Evolutionary conservation across 2,888 invertebrate species (phyloP).

Genomic region (Cataglyphis cursor): DNA sequence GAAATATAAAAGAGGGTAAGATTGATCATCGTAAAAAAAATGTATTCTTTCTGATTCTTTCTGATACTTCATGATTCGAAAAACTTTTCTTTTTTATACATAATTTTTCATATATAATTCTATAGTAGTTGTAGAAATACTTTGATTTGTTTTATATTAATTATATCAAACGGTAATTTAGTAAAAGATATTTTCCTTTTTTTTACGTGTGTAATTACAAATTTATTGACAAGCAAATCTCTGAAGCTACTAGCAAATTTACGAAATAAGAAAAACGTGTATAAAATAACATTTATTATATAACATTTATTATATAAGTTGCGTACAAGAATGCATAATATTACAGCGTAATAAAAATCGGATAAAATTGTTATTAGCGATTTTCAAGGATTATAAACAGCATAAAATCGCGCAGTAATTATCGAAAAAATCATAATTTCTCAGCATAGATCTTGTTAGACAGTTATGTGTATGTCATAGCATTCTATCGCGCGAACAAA

Average conservation of each 20-base stretch:
- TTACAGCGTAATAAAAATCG: not conserved
- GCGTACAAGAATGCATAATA: not conserved
- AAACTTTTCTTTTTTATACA: not conserved
- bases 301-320: not conserved
- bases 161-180: not conserved
- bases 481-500: not conserved
- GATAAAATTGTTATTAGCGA: slow-evolving; percentile 4
- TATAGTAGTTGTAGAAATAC: not conserved
- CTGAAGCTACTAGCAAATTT: not conserved
- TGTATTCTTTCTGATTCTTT: not conserved
- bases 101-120: not conserved
- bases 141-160: not conserved
- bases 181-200: not conserved
- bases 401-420: not conserved
- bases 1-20: not conserved
- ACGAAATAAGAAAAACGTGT: not conserved
- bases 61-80: not conserved
- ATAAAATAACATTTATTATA: not conserved
- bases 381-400: not conserved
- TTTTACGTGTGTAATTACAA: not conserved
- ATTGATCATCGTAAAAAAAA: not conserved
- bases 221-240: not conserved
- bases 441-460: not conserved
- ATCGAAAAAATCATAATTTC: not conserved
- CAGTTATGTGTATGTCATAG: not conserved